These are phyloP conservation scores for Gobio gobio DNA, from an alignment of 2,113 vertebrate species.

Conservation along the genomic window DNA sequence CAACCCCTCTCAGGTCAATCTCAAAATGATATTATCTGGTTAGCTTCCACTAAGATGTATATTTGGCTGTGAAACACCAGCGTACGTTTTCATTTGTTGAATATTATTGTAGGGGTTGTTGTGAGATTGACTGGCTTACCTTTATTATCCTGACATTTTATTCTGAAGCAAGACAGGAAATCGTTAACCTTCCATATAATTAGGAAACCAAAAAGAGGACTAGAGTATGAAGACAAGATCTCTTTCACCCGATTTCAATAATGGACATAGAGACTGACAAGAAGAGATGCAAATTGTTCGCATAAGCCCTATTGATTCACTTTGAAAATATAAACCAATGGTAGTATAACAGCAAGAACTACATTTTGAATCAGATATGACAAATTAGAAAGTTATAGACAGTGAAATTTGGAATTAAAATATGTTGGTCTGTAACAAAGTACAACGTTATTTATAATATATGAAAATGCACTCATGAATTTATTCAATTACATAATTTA, in stretches of 20 bases:
- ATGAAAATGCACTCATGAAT: not conserved
- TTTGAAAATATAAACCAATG: not conserved
- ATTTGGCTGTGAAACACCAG: not conserved
- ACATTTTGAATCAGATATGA: not conserved
- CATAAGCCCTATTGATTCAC: not conserved
- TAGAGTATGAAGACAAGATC: not conserved
- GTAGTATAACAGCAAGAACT: not conserved
- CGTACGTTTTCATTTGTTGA: not conserved
- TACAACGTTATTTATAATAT: not conserved
- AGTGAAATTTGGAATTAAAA: not conserved
- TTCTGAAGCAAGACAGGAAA: conserved; percentile 11
- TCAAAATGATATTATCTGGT: not conserved
- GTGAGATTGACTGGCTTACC: not conserved
- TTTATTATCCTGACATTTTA: not conserved
- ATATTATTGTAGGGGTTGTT: not conserved
- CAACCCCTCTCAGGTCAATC: not conserved
- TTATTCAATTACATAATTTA: not conserved
- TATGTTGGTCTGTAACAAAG: not conserved
- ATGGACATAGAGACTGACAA: not conserved
- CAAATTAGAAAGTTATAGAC: not conserved
- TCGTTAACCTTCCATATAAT: not conserved
- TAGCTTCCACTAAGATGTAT: not conserved
- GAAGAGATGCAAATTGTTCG: not conserved
- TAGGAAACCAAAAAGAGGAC: not conserved
- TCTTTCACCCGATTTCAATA: not conserved